Conservation (phyloP, 1,140 invertebrate genomes). For the Campoletis sonorensis region DNA sequence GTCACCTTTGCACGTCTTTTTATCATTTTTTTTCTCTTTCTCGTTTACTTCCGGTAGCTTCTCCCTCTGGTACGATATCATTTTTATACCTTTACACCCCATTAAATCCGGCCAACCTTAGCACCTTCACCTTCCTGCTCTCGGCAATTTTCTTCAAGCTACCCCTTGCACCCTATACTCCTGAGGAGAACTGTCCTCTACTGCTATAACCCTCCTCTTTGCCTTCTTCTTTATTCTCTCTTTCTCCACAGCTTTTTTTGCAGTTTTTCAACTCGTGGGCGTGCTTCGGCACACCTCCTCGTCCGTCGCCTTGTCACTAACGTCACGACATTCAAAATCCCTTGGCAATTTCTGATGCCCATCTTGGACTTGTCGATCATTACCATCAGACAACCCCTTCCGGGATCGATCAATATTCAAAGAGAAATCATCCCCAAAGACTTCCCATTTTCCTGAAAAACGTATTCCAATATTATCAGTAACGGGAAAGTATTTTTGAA, state of each 20-base stretch:
- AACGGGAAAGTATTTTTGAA: no score
- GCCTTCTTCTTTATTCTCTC: not conserved
- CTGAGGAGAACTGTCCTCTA: not conserved
- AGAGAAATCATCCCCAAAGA: not conserved
- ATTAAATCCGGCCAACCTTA: constrained; percentile 58
- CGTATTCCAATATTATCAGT: no score
- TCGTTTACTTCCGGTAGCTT: constrained; percentile 22
- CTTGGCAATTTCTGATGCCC: not conserved
- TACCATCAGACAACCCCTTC: not conserved
- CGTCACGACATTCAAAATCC: constrained; percentile 21
- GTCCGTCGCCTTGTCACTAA: not conserved
- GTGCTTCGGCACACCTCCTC: not conserved
- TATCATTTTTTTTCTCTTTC: constrained; percentile 15
- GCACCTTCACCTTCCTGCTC: constrained; percentile 42
- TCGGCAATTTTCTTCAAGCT: constrained; percentile 33
- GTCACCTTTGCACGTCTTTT: not conserved
- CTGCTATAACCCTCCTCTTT: not conserved
- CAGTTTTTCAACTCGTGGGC: not conserved
- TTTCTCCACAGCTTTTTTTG: not conserved
- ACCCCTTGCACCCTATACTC: not conserved
- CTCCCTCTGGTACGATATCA: constrained; percentile 51
- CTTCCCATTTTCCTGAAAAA: not conserved
- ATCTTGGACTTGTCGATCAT: not conserved
- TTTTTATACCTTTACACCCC: constrained; percentile 63
- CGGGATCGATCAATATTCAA: not conserved